Percentiles rank a stretch among this genome's conserved stretches.
Conservation (phyloP, 1,140 invertebrate species). For the Nasonia vitripennis region DNA sequence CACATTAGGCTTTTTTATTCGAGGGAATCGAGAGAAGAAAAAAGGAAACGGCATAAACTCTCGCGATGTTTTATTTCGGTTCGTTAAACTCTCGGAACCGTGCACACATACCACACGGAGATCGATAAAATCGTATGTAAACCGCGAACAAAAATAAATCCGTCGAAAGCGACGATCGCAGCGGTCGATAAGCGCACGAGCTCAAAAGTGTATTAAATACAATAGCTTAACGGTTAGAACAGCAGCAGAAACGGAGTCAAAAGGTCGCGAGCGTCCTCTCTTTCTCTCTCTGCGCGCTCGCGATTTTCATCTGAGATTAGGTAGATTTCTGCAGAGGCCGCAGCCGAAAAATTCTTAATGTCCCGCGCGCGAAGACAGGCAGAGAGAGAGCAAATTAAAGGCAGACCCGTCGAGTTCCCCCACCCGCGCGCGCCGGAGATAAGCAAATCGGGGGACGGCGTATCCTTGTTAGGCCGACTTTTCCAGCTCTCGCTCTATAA, state of each 20-base stretch:
- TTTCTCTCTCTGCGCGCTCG: background rate
- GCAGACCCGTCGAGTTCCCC: background rate
- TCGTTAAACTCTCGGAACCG: background rate
- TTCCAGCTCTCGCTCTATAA: conserved; percentile 7
- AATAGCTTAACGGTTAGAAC: conserved; percentile 41
- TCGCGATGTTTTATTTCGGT: background rate
- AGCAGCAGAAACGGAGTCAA: conserved; percentile 37
- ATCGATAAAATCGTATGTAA: background rate
- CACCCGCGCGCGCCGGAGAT: background rate
- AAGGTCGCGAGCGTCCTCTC: conserved; percentile 50
- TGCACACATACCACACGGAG: background rate
- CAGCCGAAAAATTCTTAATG: conserved; percentile 48
- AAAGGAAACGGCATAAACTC: background rate
- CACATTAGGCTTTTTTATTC: background rate
- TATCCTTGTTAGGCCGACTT: conserved; percentile 30
- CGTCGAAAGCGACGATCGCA: conserved; percentile 6
- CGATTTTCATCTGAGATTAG: conserved; percentile 49
- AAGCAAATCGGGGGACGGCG: conserved; percentile 48
- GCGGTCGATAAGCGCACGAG: background rate
- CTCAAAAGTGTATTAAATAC: conserved; percentile 33
- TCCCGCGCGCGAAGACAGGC: background rate
- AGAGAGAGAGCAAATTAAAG: conserved; percentile 37
- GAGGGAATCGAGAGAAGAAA: background rate
- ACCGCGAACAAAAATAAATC: background rate
- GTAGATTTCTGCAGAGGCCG: conserved; percentile 36